These are phyloP conservation scores for Lordiphosa stackelbergi DNA, from an alignment of 1,140 invertebrate species.

Conservation along the genomic window DNA sequence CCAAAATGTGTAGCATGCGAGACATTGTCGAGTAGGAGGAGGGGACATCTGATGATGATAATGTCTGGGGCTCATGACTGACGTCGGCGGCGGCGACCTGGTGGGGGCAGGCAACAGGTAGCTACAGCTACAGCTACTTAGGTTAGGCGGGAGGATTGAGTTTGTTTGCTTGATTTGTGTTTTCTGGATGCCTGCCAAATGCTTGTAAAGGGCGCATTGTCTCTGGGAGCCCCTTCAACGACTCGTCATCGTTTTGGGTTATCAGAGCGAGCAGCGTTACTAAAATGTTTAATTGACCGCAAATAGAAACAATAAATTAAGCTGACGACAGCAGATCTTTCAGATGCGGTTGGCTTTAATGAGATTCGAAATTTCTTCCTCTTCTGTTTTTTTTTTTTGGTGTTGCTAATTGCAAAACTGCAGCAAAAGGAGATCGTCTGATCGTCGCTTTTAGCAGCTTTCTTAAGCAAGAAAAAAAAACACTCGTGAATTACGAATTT, in stretches of 20 bases:
- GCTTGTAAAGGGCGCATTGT: constrained; percentile 17
- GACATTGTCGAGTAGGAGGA: constrained; percentile 16
- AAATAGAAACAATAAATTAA: constrained; percentile 60
- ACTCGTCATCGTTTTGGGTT: constrained; percentile 15
- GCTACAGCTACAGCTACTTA: constrained; percentile 22
- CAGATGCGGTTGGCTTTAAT: constrained; percentile 10
- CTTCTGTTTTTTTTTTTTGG: neutral
- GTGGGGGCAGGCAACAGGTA: constrained; percentile 23
- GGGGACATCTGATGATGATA: constrained; percentile 28
- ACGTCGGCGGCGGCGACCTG: constrained; percentile 26
- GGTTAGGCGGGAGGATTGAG: constrained; percentile 12
- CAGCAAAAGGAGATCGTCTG: constrained; percentile 9
- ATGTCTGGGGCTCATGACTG: constrained; percentile 30
- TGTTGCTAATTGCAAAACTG: constrained; percentile 28
- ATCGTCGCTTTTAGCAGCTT: constrained; percentile 24
- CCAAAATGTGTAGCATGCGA: constrained; percentile 57
- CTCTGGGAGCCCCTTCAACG: neutral
- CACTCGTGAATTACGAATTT: constrained; percentile 13
- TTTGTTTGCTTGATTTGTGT: constrained; percentile 20
- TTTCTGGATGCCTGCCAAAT: constrained; percentile 52
- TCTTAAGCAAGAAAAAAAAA: constrained; percentile 8
- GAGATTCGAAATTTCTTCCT: constrained; percentile 9
- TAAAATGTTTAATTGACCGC: constrained; percentile 58
- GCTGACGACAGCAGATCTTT: constrained; percentile 10
- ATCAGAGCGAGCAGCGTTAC: constrained; percentile 52